Evolutionary conservation across 2,797 vertebrate genomes (phyloP).

Genomic region (Orestias chungarensis): DNA sequence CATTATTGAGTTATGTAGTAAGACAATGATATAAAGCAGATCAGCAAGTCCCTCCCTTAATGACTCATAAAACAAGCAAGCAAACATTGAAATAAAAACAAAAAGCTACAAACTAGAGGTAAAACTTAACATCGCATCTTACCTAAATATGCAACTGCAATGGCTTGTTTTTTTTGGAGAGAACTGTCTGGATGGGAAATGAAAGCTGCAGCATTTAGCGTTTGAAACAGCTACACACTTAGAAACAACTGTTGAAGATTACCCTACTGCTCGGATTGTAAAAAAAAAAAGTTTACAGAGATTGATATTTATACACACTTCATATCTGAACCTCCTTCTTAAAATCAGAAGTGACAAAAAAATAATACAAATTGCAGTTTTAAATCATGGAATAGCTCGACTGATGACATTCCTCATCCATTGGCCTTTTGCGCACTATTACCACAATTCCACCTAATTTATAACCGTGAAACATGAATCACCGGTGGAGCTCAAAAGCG

Average conservation of each 20-base stretch:
- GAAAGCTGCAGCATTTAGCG: background rate
- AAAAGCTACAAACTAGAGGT: no score
- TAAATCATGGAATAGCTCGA: background rate
- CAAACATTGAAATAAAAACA: no score
- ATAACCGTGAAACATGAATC: conserved; percentile 37
- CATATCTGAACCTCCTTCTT: background rate
- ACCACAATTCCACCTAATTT: conserved; percentile 40
- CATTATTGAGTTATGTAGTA: background rate
- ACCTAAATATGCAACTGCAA: background rate
- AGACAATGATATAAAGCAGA: background rate
- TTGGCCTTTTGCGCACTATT: conserved; percentile 15
- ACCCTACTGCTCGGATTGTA: background rate
- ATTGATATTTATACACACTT: background rate
- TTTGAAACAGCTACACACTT: background rate
- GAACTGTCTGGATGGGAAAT: background rate
- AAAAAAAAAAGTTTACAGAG: background rate
- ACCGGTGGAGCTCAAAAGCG: conserved; percentile 55
- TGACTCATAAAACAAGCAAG: background rate
- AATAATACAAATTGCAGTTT: background rate
- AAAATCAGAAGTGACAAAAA: background rate
- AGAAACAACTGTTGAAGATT: background rate
- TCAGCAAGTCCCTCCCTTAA: background rate
- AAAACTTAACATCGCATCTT: background rate
- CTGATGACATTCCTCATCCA: conserved; percentile 4
- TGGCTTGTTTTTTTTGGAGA: background rate